Evolutionary conservation across 2,113 vertebrate species (phyloP), one percentile per base, ranked within the genome.

Genomic region (Vombatus ursinus): DNA sequence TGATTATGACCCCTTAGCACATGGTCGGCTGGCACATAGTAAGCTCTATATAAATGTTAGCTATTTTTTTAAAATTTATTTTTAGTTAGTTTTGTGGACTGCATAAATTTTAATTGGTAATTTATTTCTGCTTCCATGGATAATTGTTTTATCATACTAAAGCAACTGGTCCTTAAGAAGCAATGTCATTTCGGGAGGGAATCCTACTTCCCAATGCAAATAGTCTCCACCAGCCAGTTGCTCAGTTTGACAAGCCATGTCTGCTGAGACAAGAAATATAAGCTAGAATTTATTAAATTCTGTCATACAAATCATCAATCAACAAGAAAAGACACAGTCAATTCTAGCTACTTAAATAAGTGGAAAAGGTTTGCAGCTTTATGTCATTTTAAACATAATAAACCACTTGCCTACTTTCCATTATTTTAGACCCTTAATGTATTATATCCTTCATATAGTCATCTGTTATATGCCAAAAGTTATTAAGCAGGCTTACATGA

Each of bases 281-380:
- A 97, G 96, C 96, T 97, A 97, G 1, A 96, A n/a, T 96, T 95
- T 95, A 48, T 97, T 92, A 95, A 96, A 97, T 89, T 95, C 52
- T 96, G 94, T 97, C 96, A 93, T 37, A 92, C 94, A 98, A 91
- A 96, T 97, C 90, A 97, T 98, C 95, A 52, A 92, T 98, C 52
- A 89, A 93, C 97, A 97, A 96, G 94, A 98, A 93, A 97, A 97
- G 94, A 95, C 96, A 93, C 91, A 98, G 93, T 49, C n/a, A 94
- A 95, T 98, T 97, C 52, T 52, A 51, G 98, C 94, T 98, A 5
- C 53, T 97, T 91, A 96, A 90, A 96, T 94, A 92, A 95, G 93
- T 96, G 95, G 96, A 97, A 98, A 97, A 94, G 0, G 0, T 96
- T 98, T 97, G 48, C 96, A 94, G 68, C n/a, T 96, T 97, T 97